Conservation (phyloP, 2,113 vertebrate genomes). For the Cyphomyrus discorhynchus region DNA sequence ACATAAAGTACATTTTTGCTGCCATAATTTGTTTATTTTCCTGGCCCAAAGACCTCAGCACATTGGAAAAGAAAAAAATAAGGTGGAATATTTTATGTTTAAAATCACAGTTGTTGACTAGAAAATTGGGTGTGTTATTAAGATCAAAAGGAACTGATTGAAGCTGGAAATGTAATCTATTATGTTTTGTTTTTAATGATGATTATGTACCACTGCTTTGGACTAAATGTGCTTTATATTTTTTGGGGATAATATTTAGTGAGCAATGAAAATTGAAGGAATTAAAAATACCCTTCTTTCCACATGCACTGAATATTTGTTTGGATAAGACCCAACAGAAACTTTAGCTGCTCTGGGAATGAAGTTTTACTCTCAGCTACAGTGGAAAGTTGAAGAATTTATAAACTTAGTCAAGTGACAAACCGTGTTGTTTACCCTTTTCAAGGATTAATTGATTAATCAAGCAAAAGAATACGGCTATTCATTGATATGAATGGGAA, state of each 20-base stretch:
- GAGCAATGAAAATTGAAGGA: neutral
- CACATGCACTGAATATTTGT: neutral
- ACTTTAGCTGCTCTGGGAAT: neutral
- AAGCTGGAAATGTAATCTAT: slow-evolving; percentile 15
- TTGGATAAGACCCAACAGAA: neutral
- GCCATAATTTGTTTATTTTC: slow-evolving; percentile 3
- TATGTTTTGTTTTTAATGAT: neutral
- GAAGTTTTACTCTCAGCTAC: neutral
- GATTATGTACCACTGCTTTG: neutral
- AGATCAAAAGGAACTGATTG: slow-evolving; percentile 5
- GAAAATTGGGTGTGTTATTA: slow-evolving; percentile 20
- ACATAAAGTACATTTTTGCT: neutral
- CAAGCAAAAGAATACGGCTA: neutral
- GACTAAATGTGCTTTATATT: slow-evolving; percentile 10
- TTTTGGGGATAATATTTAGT: neutral
- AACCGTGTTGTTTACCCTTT: neutral
- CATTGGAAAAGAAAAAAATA: slow-evolving; percentile 28
- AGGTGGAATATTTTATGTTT: slow-evolving; percentile 34
- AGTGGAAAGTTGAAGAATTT: neutral
- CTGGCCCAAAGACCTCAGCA: neutral
- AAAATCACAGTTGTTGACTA: slow-evolving; percentile 25
- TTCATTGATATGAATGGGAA: neutral
- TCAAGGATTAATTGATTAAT: neutral
- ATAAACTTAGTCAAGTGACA: neutral
- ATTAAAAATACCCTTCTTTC: neutral